Base-by-base conservation (phyloP, 1,140 invertebrate species). In the Aphidius gifuensis region DNA sequence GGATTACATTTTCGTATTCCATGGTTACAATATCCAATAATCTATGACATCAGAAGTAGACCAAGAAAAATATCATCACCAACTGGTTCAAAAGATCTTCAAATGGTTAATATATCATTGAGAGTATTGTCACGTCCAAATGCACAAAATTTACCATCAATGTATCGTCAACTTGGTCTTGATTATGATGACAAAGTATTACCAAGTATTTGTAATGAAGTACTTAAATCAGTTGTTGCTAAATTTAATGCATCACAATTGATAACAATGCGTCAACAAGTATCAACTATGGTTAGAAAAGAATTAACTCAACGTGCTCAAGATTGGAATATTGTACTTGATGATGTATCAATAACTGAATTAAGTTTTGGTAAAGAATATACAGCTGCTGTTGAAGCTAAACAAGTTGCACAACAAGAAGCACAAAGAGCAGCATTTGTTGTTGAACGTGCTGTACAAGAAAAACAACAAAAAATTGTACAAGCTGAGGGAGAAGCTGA, bases 231-330 rank as follows among this genome's bases (percentile, higher is more conserved):
- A 62, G 97, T 99, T 38, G 97, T 99, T 21, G 98, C 98, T 5
- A 99, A 99, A 82, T 99, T 99, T 76, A 99, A 99, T 85, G 98
- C 98, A 7, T 98, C 96, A 1, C 98, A 99, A 77, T 81, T 99
- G 32, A 99, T 99, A 64, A 99, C 98, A 53, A 96, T 98, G 80
- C 89, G 98, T 80, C 94, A 97, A 72, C 95, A 98, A 84, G 94
- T 96, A 11, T 98, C 96, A 4, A 82, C 97, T 68, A 82, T 99
- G 69, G 95, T 99, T 44, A 85, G 97, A 67, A 88, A 93, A 77
- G 94, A 98, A 73, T 82, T 99, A 53, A 94, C 92, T 0, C 96
- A 99, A 72, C 84, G 98, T 61, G 98, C 98, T n/a, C 87, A 90
- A 72, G 97, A 99, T 81, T 99, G 99, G 78, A 96, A 99, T 74